A percentile compares a stretch with the other conserved stretches of the same genome.
These are phyloP conservation scores for Halocynthia roretzi DNA, from an alignment of 23 tunicate species.

Conservation along the genomic window DNA sequence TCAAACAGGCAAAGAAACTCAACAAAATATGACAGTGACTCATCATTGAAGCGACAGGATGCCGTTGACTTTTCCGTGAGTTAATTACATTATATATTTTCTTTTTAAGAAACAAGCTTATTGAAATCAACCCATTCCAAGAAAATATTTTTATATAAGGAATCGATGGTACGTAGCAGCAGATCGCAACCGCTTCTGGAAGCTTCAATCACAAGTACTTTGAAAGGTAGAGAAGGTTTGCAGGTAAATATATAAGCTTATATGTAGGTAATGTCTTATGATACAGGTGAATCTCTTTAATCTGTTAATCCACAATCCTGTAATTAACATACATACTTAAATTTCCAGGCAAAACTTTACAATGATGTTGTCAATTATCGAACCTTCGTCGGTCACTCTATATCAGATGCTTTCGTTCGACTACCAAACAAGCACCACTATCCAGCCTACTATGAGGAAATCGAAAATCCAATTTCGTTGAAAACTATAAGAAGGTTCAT, in stretches of 20 bases:
- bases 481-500: slow-evolving; percentile 62
- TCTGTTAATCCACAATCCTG: neutral
- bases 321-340: neutral
- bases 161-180: slow-evolving; percentile 11
- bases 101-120: neutral
- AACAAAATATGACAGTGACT: slow-evolving; percentile 12
- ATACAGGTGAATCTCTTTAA: neutral
- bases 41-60: slow-evolving; percentile 13
- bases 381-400: slow-evolving; percentile 58
- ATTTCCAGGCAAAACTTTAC: slow-evolving; percentile 63
- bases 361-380: slow-evolving; percentile 81
- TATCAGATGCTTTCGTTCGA: slow-evolving; percentile 86
- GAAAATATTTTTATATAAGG: slow-evolving; percentile 2
- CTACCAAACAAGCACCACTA: slow-evolving; percentile 77
- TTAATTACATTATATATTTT: neutral
- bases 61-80: slow-evolving; percentile 16
- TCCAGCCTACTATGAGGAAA: slow-evolving; percentile 88
- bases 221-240: slow-evolving; percentile 1
- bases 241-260: slow-evolving; percentile 12
- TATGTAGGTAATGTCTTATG: neutral
- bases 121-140: neutral
- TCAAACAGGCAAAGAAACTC: slow-evolving; percentile 6
- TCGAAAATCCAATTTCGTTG: slow-evolving; percentile 83
- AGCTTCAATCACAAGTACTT: slow-evolving; percentile 15
- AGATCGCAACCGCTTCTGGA: neutral